Conservation (phyloP, 2,888 invertebrate species). For the Nymphalis c-album region DNA sequence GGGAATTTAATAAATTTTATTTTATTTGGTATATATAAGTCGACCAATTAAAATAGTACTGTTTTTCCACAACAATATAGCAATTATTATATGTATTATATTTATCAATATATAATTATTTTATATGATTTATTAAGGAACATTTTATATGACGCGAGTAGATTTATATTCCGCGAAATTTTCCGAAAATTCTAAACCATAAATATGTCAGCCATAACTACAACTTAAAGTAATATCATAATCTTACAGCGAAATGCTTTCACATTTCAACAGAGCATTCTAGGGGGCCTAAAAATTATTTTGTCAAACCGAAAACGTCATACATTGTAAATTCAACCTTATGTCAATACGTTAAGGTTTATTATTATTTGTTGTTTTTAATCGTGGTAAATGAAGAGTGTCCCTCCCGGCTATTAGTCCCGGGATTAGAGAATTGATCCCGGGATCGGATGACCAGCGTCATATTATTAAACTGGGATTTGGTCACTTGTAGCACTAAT, state of each 20-base stretch:
- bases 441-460: conserved; percentile 75
- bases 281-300: conserved; percentile 65
- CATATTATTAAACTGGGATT: conserved; percentile 75
- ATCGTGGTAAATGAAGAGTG: conserved; percentile 44
- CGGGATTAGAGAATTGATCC: conserved; percentile 74
- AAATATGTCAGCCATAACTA: conserved; percentile 47
- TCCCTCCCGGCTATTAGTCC: conserved; percentile 72
- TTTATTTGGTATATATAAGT: no score
- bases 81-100: background rate
- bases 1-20: no score
- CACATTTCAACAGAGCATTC: conserved; percentile 62
- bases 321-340: conserved; percentile 20
- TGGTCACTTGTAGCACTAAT: conserved; percentile 69
- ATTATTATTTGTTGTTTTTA: conserved; percentile 21
- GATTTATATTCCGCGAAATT: conserved; percentile 23
- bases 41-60: background rate
- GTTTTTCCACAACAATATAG: background rate
- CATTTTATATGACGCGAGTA: background rate
- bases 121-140: background rate
- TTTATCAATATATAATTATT: background rate
- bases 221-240: conserved; percentile 70
- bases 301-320: conserved; percentile 40
- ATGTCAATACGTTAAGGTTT: conserved; percentile 16
- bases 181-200: conserved; percentile 30
- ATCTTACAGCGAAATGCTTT: conserved; percentile 81